A percentile compares a stretch with the other conserved stretches of the same genome.
These are phyloP conservation scores for Stegastes partitus DNA, from an alignment of 2,113 vertebrate genomes.

Conservation along the genomic window DNA sequence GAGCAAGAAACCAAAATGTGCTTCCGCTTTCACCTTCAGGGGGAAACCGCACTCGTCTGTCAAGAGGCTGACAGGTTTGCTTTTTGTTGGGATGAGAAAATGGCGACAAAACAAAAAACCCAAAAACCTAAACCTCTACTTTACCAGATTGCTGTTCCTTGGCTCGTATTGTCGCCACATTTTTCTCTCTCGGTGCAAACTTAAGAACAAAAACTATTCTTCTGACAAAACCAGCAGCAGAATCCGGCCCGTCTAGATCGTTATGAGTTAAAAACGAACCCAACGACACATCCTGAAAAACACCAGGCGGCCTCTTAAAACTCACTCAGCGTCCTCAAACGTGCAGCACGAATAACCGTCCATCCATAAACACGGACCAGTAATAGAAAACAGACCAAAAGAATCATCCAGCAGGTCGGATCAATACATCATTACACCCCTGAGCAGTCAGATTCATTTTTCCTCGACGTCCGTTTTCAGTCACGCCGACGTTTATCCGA, in stretches of 20 bases:
- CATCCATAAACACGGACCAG: slow-evolving; percentile 39
- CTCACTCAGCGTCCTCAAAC: slow-evolving; percentile 17
- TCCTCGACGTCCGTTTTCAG: slow-evolving; percentile 28
- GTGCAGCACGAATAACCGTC: slow-evolving; percentile 50
- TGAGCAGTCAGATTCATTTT: slow-evolving; percentile 50
- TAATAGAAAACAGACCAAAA: slow-evolving; percentile 39
- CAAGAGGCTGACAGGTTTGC: not conserved
- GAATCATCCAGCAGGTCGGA: slow-evolving; percentile 37
- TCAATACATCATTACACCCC: slow-evolving; percentile 63
- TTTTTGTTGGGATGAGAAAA: not conserved
- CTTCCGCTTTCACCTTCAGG: not conserved
- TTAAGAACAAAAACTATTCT: not conserved
- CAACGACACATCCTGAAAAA: slow-evolving; percentile 22
- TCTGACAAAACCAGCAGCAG: slow-evolving; percentile 39
- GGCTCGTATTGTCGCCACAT: no score
- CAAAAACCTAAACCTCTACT: no score
- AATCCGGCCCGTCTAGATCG: slow-evolving; percentile 8
- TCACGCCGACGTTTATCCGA: slow-evolving; percentile 33
- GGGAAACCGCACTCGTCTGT: not conserved
- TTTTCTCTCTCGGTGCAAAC: no score
- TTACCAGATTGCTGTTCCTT: not conserved
- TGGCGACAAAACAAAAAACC: no score
- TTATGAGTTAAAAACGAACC: slow-evolving; percentile 30
- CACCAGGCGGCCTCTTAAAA: slow-evolving; percentile 23
- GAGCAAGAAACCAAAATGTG: not conserved